Conservation (phyloP, 2,888 invertebrate species). For the Branchipolynoe longqiensis region DNA sequence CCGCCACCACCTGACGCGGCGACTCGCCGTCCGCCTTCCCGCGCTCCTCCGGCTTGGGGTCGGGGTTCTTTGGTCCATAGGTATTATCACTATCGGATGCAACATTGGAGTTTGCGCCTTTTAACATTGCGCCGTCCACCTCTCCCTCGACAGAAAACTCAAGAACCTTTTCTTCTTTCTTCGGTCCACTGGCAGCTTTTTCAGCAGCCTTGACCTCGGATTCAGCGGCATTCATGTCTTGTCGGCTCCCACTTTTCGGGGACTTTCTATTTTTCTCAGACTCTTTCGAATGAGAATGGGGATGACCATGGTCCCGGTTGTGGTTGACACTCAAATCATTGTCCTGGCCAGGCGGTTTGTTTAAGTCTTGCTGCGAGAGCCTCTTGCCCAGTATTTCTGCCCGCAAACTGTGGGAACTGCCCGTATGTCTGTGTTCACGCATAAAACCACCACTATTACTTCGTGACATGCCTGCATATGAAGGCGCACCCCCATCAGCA, state of each 20-base stretch:
- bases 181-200: background rate
- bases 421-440: constrained; percentile 27
- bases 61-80: constrained; percentile 12
- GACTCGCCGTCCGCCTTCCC: constrained; percentile 67
- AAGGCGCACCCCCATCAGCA: constrained; percentile 10
- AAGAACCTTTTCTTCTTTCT: background rate
- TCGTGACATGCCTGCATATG: constrained; percentile 11
- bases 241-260: background rate
- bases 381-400: constrained; percentile 37
- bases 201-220: background rate
- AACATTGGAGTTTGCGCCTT: background rate
- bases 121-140: constrained; percentile 16
- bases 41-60: constrained; percentile 64
- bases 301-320: constrained; percentile 12
- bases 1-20: constrained; percentile 62
- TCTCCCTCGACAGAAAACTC: constrained; percentile 23
- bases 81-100: constrained; percentile 42
- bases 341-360: constrained; percentile 22
- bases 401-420: background rate
- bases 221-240: background rate
- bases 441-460: constrained; percentile 39
- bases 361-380: constrained; percentile 55
- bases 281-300: constrained; percentile 29
- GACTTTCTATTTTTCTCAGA: background rate
- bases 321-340: background rate